Conservation (phyloP, 2,797 vertebrate species). For the Danio choprae region DNA sequence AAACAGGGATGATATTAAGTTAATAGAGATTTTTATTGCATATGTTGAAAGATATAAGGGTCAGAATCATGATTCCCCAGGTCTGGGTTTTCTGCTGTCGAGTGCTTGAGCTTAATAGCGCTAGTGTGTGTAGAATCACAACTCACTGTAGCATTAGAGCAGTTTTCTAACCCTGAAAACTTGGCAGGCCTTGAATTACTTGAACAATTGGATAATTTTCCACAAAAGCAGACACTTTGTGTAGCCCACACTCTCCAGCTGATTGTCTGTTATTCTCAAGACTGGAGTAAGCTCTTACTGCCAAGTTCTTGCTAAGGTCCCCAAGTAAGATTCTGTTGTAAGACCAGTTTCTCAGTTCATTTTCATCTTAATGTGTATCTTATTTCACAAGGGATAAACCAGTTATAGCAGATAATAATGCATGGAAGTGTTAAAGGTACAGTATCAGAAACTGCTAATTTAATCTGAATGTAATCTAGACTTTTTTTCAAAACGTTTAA, state of each 20-base stretch:
- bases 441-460: background rate
- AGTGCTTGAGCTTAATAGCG: conserved; percentile 2
- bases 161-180: conserved; percentile 23
- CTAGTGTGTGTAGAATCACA: background rate
- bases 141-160: background rate
- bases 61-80: conserved; percentile 2
- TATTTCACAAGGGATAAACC: background rate
- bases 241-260: conserved; percentile 26
- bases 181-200: conserved; percentile 31
- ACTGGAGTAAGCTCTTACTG: conserved; percentile 4
- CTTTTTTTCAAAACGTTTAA: no score
- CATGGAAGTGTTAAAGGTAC: background rate
- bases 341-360: background rate
- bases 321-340: conserved; percentile 18
- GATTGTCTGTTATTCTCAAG: conserved; percentile 27
- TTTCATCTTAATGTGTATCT: conserved; percentile 5
- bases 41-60: background rate
- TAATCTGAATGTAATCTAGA: background rate
- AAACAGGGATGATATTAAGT: background rate
- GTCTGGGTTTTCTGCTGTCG: background rate
- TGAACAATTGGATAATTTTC: conserved; percentile 30
- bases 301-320: conserved; percentile 19
- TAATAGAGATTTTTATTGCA: conserved; percentile 1
- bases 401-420: background rate
- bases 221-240: conserved; percentile 32